Evolutionary conservation across 2,888 invertebrate genomes (phyloP), one percentile per base, ranked within the genome.

Genomic region (Cryptosula pallasiana): DNA sequence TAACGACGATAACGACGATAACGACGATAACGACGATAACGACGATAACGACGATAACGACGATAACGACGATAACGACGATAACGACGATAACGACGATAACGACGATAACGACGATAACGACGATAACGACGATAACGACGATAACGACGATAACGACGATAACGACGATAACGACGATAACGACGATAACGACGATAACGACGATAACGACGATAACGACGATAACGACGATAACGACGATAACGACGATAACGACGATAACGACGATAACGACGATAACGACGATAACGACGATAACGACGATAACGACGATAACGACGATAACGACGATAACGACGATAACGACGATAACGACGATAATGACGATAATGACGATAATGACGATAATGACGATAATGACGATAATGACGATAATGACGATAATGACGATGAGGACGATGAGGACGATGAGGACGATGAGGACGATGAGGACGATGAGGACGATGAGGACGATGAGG

Each of bases 1-100:
- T 54, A n/a, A 54, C 54, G n/a, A 54, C n/a, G 54, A 54, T n/a
- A n/a, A 54, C n/a, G 54, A 54, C 54, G 54, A 54, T 54, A n/a
- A 54, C 54, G 54, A 54, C n/a, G 54, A 54, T n/a, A n/a, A 54
- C n/a, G n/a, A 54, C 54, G 54, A 54, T 54, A n/a, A 54, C 54
- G 54, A 54, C n/a, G 54, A 54, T n/a, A n/a, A 54, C n/a, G 54
- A 54, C 54, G 54, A 54, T 54, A n/a, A 54, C 54, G 54, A 54
- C n/a, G 54, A 54, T n/a, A n/a, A 54, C n/a, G 54, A 54, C 54
- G 54, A 54, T 54, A 54, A 54, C 54, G 54, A 54, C n/a, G 54
- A 54, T n/a, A 54, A 54, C n/a, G 54, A n/a, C 54, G 54, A 54
- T 54, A n/a, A 54, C n/a, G 54, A 54, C 54, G 54, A 54, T 54